Conservation (phyloP, 2,888 invertebrate species). For the Sphaerophoria taeniata region DNA sequence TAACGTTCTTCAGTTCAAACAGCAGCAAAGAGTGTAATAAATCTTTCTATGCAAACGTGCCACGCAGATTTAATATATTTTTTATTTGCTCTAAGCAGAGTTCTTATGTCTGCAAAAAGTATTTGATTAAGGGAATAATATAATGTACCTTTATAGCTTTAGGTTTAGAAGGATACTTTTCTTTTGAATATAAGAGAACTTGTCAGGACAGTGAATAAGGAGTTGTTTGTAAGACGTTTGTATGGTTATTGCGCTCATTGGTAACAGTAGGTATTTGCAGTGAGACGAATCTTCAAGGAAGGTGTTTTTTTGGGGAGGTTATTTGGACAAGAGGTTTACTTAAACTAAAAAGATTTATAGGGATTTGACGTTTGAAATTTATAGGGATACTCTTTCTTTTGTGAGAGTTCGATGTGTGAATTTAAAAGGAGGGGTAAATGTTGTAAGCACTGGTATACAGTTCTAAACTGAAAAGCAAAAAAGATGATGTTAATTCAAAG, state of each 20-base stretch:
- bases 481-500: too few species aligned
- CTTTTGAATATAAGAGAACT: neutral
- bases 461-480: too few species aligned
- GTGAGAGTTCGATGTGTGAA: too few species aligned
- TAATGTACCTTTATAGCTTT: neutral
- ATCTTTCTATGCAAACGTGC: constrained; percentile 67
- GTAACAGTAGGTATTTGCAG: too few species aligned
- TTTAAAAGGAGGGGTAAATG: too few species aligned
- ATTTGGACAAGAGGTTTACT: constrained; percentile 28
- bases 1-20: constrained; percentile 27
- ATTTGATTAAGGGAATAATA: constrained; percentile 52
- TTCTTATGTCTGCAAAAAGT: constrained; percentile 53
- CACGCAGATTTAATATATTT: constrained; percentile 73
- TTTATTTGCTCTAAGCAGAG: constrained; percentile 57
- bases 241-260: too few species aligned
- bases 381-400: too few species aligned
- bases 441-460: too few species aligned
- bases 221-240: too few species aligned
- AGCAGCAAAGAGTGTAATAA: constrained; percentile 55
- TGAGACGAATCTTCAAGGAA: too few species aligned
- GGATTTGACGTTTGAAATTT: constrained; percentile 1
- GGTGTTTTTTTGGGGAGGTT: constrained; percentile 17
- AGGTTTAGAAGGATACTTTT: neutral
- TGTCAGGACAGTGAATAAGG: constrained; percentile 22
- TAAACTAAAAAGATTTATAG: neutral